Evolutionary conservation across 2,797 vertebrate genomes (phyloP), one percentile per base, ranked within the genome.

Genomic region (Gymnoscopelus microlampas): DNA sequence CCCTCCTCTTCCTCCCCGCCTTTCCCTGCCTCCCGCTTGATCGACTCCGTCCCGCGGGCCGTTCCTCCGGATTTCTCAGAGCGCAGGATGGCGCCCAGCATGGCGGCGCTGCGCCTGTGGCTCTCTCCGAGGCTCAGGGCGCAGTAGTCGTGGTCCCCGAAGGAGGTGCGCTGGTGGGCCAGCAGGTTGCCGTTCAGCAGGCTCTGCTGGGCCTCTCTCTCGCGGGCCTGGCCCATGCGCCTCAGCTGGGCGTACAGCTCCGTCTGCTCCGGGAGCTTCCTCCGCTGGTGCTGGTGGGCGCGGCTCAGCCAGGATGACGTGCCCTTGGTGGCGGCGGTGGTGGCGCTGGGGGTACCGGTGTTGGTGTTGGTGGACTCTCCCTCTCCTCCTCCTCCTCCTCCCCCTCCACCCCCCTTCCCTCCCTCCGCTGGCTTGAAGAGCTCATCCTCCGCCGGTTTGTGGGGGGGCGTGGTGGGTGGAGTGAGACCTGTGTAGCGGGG

Each of bases 141-240:
- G 89, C 98, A 99, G 93, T 99, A 99, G 91, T 99, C 98, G 0
- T 99, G 98, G 92, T 99, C 98, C 64, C 98, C 97, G 0, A 98
- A 99, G 0, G 98, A 99, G 55, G 91, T 92, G 53, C 92, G 88
- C 39, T 79, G 71, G 91, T 93, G 82, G 93, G 94, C 95, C 0
- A 84, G 87, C 7, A 44, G 39, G 39, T 44, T 44, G 5, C 39
- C 39, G 39, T 7, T 8, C 39, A 44, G 39, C 39, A 44, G 39
- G 39, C 39, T 44, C 39, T 44, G 39, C 49, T 86, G 91, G 13
- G 91, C 35, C 70, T 88, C 85, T 0, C 15, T 23, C 14, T 90
- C 88, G 0, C 79, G 82, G 0, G 87, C 81, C 49, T 92, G 91
- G 68, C 90, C 92, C 91, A 94, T 91, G 68, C 94, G 92, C 67